A percentile compares a stretch with the other conserved stretches of the same genome.
These are phyloP conservation scores for Alviniconcha marisindica DNA, from an alignment of 1,140 invertebrate genomes.

Conservation along the genomic window DNA sequence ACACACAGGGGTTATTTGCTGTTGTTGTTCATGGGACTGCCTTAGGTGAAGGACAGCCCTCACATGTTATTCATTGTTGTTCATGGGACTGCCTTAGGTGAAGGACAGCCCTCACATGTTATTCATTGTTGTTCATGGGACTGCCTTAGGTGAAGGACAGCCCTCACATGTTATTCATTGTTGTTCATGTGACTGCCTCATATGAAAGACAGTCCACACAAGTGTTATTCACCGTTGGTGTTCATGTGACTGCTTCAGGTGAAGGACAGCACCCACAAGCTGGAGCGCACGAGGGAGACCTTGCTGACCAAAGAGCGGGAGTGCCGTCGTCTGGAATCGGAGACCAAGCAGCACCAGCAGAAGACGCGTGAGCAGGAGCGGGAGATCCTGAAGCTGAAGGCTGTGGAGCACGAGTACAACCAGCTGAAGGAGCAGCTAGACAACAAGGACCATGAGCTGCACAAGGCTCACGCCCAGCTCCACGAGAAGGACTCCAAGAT, in stretches of 20 bases:
- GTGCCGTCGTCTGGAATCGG: constrained; percentile 63
- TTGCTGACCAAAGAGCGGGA: constrained; percentile 66
- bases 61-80: too few species aligned
- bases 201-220: too few species aligned
- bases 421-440: constrained; percentile 66
- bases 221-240: too few species aligned
- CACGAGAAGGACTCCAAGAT: constrained; percentile 63
- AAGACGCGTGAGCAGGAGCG: constrained; percentile 64
- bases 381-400: constrained; percentile 68
- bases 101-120: too few species aligned
- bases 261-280: constrained; percentile 61
- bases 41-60: too few species aligned
- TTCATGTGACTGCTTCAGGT: constrained; percentile 44
- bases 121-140: too few species aligned
- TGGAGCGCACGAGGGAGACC: constrained; percentile 62
- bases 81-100: too few species aligned
- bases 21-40: too few species aligned
- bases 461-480: constrained; percentile 52
- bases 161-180: too few species aligned
- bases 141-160: too few species aligned
- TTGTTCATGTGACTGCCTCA: too few species aligned
- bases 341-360: constrained; percentile 62
- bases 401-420: constrained; percentile 66
- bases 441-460: constrained; percentile 60
- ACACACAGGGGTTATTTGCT: too few species aligned